Conservation (phyloP, 2,113 vertebrate species). For the Scatophagus argus region DNA sequence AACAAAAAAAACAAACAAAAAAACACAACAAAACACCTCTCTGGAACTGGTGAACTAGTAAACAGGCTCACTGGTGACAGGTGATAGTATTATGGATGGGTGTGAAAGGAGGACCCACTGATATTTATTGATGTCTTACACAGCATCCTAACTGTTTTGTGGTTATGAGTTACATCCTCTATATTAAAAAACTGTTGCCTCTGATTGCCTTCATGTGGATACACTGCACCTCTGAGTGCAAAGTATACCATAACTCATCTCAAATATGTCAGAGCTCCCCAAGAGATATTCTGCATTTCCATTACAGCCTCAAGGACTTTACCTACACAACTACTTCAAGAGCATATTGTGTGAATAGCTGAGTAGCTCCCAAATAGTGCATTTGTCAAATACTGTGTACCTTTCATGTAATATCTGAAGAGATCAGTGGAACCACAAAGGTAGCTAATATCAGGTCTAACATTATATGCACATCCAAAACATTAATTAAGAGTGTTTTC, state of each 20-base stretch:
- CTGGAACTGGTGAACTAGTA: too few species aligned
- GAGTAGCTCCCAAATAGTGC: not conserved
- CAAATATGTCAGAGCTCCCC: slow-evolving; percentile 53
- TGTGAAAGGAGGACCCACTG: too few species aligned
- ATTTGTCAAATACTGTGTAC: slow-evolving; percentile 2
- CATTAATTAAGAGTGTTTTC: too few species aligned
- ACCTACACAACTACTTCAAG: slow-evolving; percentile 17
- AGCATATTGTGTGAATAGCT: slow-evolving; percentile 20
- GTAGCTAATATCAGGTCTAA: not conserved
- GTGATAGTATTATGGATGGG: too few species aligned
- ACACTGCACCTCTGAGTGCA: slow-evolving; percentile 1
- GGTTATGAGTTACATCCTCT: not conserved
- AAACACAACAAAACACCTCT: too few species aligned
- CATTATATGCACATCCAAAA: not conserved
- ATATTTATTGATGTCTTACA: too few species aligned
- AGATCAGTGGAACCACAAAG: slow-evolving; percentile 3
- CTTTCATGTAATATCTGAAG: not conserved
- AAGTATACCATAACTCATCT: slow-evolving; percentile 26
- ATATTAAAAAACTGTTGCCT: not conserved
- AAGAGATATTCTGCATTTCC: slow-evolving; percentile 48
- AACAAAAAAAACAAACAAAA: too few species aligned
- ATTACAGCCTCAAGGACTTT: slow-evolving; percentile 51
- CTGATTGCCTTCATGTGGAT: not conserved
- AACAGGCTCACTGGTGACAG: too few species aligned
- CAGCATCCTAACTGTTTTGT: too few species aligned